Evolutionary conservation across 2,113 vertebrate species (phyloP), one percentile per base, ranked within the genome.

Genomic region (Sylvietta virens): DNA sequence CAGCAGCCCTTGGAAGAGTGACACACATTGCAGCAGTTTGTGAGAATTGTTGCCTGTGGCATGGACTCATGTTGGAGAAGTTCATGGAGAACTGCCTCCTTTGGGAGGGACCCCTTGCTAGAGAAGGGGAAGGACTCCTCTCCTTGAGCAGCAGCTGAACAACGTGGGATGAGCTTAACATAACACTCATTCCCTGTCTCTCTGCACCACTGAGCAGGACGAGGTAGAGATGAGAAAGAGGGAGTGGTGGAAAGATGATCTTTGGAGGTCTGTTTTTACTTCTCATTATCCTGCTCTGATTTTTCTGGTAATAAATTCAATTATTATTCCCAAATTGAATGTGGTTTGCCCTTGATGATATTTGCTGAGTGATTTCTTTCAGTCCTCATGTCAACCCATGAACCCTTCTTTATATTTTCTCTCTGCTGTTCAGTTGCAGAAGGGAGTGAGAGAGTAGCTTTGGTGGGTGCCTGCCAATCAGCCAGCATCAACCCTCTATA

Each of bases 131-230:
- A 42, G 21, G 11, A 31, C 22, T 66, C 37, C 26, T 58, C 14
- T 51, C 35, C 9, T 10, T 10, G 5, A 35, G 27, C 17, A 66
- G 20, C 3, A 2, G 7, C 13, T 50, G 21, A 18, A 31, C 26
- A 22, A 9, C 0, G 0, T 42, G 53, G 17, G 12, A 15, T 56
- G 28, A 42, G 18, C 17, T 21, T 51, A 67, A 11, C 12, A 48
- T 26, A 57, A 40, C 5, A 9, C 10, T 16, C 13, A 66, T 31
- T 31, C 26, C 31, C 11, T 14, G 13, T 44, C 53, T 51, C 35
- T 8, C 8, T 16, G 20, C 3, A 40, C 5, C 0, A 0, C 44
- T 76, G 44, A 11, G 7, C 6, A 21, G 27, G 17, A 50, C 7
- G 21, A 86, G 30, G 26, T 37, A 31, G 21, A 58, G 9, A 58